phyloP scores from a whole-genome alignment of 2,888 invertebrate genomes.

The Drosophila setosimentum region DNA sequence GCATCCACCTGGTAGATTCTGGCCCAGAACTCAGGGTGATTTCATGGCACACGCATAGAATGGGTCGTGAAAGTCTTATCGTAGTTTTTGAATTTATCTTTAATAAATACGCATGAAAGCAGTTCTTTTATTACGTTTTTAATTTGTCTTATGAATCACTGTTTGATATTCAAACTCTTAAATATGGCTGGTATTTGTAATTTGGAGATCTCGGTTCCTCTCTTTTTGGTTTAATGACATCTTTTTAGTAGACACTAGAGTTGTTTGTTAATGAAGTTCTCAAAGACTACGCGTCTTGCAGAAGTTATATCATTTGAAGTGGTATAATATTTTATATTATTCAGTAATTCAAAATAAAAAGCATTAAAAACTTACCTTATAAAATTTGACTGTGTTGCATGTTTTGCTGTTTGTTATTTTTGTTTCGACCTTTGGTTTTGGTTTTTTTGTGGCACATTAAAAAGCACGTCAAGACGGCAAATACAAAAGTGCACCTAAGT shows the following conservation, averaged over 20 bases:
- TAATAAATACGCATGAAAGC: background rate
- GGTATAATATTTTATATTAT: conserved; percentile 39
- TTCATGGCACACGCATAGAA: background rate
- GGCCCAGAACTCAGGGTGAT: background rate
- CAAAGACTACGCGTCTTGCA: conserved; percentile 6
- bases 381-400: conserved; percentile 64
- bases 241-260: background rate
- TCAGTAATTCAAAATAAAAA: conserved; percentile 43
- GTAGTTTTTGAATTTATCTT: no score
- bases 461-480: conserved; percentile 59
- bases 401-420: conserved; percentile 24
- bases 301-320: conserved; percentile 36
- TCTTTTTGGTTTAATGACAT: background rate
- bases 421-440: conserved; percentile 22
- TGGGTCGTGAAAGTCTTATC: background rate
- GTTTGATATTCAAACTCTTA: background rate
- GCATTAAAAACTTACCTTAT: conserved; percentile 60
- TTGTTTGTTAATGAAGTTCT: conserved; percentile 20
- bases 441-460: conserved; percentile 51
- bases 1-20: background rate
- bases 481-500: conserved; percentile 77
- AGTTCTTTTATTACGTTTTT: background rate
- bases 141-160: background rate
- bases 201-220: background rate
- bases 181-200: background rate